These are phyloP conservation scores for Tangachromis dhanisi DNA, from an alignment of 2,113 vertebrate species.

Conservation along the genomic window DNA sequence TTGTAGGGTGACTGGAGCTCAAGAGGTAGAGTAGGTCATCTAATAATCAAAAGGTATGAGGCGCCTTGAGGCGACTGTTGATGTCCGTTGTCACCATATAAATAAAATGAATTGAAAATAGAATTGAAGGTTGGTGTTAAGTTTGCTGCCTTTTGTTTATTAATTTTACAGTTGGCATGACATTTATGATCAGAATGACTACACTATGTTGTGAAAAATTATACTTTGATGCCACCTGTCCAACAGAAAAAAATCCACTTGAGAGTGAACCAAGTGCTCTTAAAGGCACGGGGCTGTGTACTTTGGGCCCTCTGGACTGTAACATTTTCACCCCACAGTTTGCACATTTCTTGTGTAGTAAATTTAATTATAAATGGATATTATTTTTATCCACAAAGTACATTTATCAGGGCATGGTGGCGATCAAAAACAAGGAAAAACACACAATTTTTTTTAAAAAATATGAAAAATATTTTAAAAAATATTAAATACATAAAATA, in stretches of 20 bases:
- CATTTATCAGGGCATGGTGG: not conserved
- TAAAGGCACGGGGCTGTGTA: not conserved
- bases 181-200: not conserved
- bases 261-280: not conserved
- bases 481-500: not conserved
- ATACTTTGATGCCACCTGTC: not conserved
- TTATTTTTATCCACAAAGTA: not conserved
- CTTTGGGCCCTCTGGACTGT: not conserved
- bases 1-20: not conserved
- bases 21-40: not conserved
- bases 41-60: not conserved
- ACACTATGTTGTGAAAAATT: not conserved
- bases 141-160: not conserved
- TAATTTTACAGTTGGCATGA: not conserved
- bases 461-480: not conserved
- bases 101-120: not conserved
- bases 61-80: not conserved
- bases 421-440: not conserved
- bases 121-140: not conserved
- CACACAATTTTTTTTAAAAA: accelerated
- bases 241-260: not conserved
- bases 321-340: not conserved
- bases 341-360: not conserved
- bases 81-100: not conserved
- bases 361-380: not conserved